phyloP scores from a whole-genome alignment of 2,113 vertebrate species.

The Salminus brasiliensis region DNA sequence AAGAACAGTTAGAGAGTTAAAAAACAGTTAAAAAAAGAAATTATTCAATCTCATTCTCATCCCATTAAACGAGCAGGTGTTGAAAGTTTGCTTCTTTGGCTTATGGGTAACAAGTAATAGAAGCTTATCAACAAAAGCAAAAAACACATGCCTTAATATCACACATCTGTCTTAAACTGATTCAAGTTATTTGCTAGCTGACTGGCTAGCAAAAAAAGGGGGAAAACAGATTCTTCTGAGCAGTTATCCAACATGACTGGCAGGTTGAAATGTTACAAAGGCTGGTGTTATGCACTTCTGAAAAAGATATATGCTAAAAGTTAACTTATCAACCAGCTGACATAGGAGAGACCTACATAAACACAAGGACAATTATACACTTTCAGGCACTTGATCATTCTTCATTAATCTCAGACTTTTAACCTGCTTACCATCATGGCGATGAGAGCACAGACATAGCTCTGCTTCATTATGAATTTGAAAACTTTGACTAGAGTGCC shows the following conservation, averaged over 20 bases:
- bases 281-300: background rate
- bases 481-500: slow-evolving; percentile 86
- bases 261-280: no score
- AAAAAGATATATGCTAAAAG: background rate
- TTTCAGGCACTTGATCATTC: no score
- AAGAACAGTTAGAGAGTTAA: background rate
- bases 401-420: background rate
- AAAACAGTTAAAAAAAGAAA: background rate
- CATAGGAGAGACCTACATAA: no score
- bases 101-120: background rate
- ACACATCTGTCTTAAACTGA: no score
- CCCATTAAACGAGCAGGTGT: background rate
- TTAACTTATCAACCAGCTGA: no score
- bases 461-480: slow-evolving; percentile 97
- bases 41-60: background rate
- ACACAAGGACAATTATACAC: no score
- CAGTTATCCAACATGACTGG: no score
- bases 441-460: slow-evolving; percentile 97
- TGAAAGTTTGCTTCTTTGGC: background rate
- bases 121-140: background rate
- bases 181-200: no score
- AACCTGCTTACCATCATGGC: slow-evolving; percentile 93
- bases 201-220: no score
- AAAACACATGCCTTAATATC: background rate
- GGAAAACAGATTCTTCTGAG: no score